Evolutionary conservation across 2,888 invertebrate species (phyloP).

Genomic region (Sclerodermus sp.): DNA sequence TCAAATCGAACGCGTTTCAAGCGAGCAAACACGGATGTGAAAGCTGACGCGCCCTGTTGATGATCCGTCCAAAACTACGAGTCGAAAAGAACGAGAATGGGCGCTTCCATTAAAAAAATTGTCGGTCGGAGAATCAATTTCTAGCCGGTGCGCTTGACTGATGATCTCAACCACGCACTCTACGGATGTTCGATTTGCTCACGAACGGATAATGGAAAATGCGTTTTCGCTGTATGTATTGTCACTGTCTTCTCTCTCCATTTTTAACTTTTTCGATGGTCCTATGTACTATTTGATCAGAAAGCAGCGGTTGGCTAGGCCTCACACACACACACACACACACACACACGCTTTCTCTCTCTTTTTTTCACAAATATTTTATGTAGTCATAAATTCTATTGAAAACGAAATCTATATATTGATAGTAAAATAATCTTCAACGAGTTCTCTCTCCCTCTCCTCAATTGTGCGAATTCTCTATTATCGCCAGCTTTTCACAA

Average conservation of each 20-base stretch:
- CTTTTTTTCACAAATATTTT: too few relatives aligned
- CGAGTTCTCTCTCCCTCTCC: too few relatives aligned
- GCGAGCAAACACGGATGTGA: background rate
- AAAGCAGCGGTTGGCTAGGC: too few relatives aligned
- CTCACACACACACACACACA: too few relatives aligned
- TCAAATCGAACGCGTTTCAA: background rate
- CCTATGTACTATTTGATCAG: too few relatives aligned
- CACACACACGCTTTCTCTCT: too few relatives aligned
- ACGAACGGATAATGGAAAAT: slow-evolving; percentile 42
- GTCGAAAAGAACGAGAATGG: background rate
- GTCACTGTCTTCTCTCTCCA: slow-evolving; percentile 16
- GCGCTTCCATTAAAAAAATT: background rate
- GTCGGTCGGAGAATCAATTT: background rate
- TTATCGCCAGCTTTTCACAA: too few relatives aligned
- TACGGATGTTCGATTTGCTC: slow-evolving; percentile 24
- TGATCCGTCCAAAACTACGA: background rate
- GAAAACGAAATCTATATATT: too few relatives aligned
- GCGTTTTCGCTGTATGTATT: slow-evolving; percentile 40
- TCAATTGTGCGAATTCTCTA: too few relatives aligned
- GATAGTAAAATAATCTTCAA: too few relatives aligned
- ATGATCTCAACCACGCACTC: background rate
- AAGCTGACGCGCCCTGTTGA: background rate
- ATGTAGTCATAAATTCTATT: too few relatives aligned
- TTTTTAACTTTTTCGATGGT: background rate
- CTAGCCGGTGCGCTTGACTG: background rate